These are phyloP conservation scores for Tinamus major DNA, from an alignment of 2,797 vertebrate genomes.

Conservation along the genomic window DNA sequence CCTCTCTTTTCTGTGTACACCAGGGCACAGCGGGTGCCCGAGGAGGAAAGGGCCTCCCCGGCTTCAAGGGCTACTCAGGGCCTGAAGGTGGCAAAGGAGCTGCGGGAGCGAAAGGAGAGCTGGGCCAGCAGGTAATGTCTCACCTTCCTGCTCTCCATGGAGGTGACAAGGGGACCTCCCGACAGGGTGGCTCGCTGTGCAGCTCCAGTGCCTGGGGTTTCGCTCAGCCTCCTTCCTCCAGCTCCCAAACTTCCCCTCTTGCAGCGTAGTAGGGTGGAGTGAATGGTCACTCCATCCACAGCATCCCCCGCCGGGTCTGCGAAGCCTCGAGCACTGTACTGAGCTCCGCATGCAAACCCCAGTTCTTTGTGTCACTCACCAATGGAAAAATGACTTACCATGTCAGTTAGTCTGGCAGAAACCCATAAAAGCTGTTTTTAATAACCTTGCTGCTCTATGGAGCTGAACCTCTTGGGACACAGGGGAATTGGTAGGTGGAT, in stretches of 20 bases:
- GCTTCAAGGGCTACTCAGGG: conserved; percentile 80
- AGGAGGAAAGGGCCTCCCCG: conserved; percentile 77
- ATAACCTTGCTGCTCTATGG: neutral
- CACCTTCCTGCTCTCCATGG: neutral
- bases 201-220: neutral
- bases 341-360: neutral
- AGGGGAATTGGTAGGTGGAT: neutral
- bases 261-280: too few relatives aligned
- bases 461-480: too few relatives aligned
- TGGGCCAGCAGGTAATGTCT: conserved; percentile 59
- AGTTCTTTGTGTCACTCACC: neutral
- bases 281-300: neutral
- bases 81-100: conserved; percentile 81
- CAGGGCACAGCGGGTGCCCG: conserved; percentile 80
- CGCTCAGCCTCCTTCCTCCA: neutral
- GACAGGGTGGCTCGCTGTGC: neutral
- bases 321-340: neutral
- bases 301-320: too few relatives aligned
- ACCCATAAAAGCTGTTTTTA: neutral
- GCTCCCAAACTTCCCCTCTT: neutral
- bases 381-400: neutral
- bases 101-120: conserved; percentile 77
- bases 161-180: neutral
- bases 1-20: neutral
- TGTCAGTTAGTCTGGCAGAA: too few relatives aligned